Percentiles rank a stretch among this genome's conserved stretches.
phyloP scores from a whole-genome alignment of 1,140 invertebrate genomes.

The Diachasmimorpha longicaudata region DNA sequence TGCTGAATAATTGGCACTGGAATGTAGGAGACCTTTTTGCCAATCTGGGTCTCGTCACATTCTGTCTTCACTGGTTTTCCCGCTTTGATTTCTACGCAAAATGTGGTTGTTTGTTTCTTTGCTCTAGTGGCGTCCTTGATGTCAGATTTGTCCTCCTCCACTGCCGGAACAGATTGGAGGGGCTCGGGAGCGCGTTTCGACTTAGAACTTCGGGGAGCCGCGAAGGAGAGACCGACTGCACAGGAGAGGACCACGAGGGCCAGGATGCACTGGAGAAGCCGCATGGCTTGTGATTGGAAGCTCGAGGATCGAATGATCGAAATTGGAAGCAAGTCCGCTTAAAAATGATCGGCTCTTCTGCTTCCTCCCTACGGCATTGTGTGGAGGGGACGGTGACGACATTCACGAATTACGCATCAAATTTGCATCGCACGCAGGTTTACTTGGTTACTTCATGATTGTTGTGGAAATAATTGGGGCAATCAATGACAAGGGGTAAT shows the following conservation, averaged over 20 bases:
- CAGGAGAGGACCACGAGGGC: not conserved
- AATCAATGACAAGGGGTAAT: too few relatives aligned
- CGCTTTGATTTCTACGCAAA: slow-evolving; percentile 32
- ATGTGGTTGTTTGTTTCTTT: slow-evolving; percentile 35
- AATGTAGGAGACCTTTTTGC: too few relatives aligned
- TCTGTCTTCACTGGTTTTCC: too few relatives aligned
- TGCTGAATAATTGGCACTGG: too few relatives aligned
- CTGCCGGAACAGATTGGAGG: not conserved
- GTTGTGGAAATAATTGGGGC: too few relatives aligned
- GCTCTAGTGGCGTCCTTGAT: slow-evolving; percentile 17
- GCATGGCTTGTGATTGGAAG: not conserved
- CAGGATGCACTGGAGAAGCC: slow-evolving; percentile 14
- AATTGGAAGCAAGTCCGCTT: not conserved
- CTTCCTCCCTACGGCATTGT: too few relatives aligned
- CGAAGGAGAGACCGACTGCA: not conserved
- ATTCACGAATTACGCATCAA: not conserved
- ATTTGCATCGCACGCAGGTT: not conserved
- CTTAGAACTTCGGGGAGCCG: not conserved
- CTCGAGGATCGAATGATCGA: not conserved
- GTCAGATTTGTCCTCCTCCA: not conserved
- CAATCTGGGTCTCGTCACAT: too few relatives aligned
- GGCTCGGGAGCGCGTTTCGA: not conserved
- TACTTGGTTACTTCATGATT: not conserved
- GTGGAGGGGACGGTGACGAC: not conserved
- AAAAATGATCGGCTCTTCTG: not conserved